Base-by-base conservation (phyloP, 2,797 vertebrate species). In the Oreortyx pictus region DNA sequence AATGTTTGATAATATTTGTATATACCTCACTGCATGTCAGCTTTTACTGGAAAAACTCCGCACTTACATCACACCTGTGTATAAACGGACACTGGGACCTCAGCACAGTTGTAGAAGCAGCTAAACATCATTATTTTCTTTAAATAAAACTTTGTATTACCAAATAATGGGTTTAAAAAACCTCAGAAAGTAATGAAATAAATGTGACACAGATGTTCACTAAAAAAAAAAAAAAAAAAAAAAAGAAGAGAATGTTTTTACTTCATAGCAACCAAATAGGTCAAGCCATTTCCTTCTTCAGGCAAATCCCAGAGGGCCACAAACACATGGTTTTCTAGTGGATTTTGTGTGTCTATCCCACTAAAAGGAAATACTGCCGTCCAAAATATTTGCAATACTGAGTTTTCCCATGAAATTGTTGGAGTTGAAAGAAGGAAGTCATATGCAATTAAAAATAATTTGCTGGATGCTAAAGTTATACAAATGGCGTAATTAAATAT, bases 211-310 rank as follows among this genome's bases (percentile, higher is more conserved):
- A 98, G 97, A 98, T 98, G 97, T 98, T 97, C 93, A 91, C 77
- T 9, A 61, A 93, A 95, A 96, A 96, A 86, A 78, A 62, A 15
- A 5, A n/a, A n/a, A n/a, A 61, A 93, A 95, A 96, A 96, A 86
- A 78, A 62, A 15, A 5, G 62, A 14, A 6, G 57, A 96, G 96
- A 97, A 95, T 98, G 97, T 98, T 98, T 98, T 98, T 96, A 94
- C 94, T 98, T 98, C 97, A 96, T 97, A 97, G 97, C 97, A 98
- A 98, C 97, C 94, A 95, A 97, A 97, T 94, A 97, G 98, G 97
- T 98, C 98, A 98, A 94, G 94, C 97, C 97, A 97, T 96, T 98
- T 98, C 98, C 97, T 97, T 96, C 97, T 97, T 83, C 96, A 96
- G 94, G 95, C 96, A 98, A 97, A 85, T 96, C 97, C 96, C 98